Evolutionary conservation across 1,140 invertebrate genomes (phyloP), one percentile per base, ranked within the genome.

Genomic region (Belonocnema kinseyi): DNA sequence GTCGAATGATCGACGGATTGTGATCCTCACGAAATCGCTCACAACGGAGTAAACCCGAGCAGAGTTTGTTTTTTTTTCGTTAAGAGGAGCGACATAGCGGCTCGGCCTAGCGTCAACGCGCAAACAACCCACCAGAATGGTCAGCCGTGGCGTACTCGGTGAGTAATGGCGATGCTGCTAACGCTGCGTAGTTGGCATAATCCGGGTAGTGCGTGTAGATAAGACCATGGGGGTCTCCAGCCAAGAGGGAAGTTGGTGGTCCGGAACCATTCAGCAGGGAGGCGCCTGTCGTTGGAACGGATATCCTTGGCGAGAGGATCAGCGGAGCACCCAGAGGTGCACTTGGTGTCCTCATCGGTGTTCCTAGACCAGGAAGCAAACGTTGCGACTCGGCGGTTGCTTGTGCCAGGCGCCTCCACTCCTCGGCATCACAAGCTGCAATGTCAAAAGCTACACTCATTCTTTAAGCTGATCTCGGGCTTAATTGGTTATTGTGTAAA

Each of bases 41-140:
- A 54, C 53, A 54, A 54, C 53, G 53, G 53, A 54, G 53, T 46
- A 46, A 46, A 46, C 7, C 40, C 40, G 10, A 46, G 53, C 5
- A 10, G 17, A 54, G 11, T 61, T 61, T n/a, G n/a, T n/a, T 33
- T 6, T 33, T 26, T 14, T 33, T 66, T 21, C 13, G 26, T 40
- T 14, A 21, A 66, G 61, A 40, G 26, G 61, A 66, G 61, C 26
- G 61, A 66, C 61, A 40, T 54, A 46, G 40, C 17, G 53, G 53
- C 61, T 54, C 58, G 46, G 74, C 72, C 85, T 87, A 90, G 87
- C 86, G 87, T 92, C 92, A 94, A 92, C 95, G 95, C 93, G 95
- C 95, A 94, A 96, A 96, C 91, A 97, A 98, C 97, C 96, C 97
- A 98, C 97, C 97, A 94, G 96, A 96, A 94, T 97, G 96, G 93